phyloP scores from a whole-genome alignment of 2,888 invertebrate species.

The Xylota segnis region DNA sequence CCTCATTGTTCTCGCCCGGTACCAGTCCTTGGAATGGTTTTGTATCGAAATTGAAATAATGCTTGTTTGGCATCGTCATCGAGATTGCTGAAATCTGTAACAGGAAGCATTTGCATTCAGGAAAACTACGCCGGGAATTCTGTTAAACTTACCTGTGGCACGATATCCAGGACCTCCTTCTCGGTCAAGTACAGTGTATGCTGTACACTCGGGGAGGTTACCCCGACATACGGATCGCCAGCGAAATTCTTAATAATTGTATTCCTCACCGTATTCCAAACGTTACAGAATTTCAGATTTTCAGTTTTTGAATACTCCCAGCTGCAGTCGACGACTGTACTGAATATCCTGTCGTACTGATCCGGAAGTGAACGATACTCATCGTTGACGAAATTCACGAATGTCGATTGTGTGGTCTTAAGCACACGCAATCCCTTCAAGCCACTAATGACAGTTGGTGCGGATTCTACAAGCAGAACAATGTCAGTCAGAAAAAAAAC shows the following conservation, averaged over 20 bases:
- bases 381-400: constrained; percentile 91
- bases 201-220: constrained; percentile 92
- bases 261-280: constrained; percentile 89
- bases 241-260: constrained; percentile 91
- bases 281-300: constrained; percentile 88
- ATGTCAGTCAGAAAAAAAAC: background rate
- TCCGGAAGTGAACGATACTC: constrained; percentile 91
- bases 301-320: constrained; percentile 90
- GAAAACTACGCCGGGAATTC: too few relatives aligned
- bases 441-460: constrained; percentile 88
- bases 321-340: constrained; percentile 90
- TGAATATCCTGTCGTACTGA: constrained; percentile 89
- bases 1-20: constrained; percentile 88
- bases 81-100: constrained; percentile 88
- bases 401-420: constrained; percentile 93
- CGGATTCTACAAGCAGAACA: constrained; percentile 83
- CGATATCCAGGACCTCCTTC: constrained; percentile 88
- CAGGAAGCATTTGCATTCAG: too few relatives aligned
- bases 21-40: constrained; percentile 89
- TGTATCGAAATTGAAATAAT: constrained; percentile 91
- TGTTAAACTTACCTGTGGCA: constrained; percentile 87
- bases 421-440: constrained; percentile 89
- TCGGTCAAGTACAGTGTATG: constrained; percentile 91
- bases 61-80: constrained; percentile 93
- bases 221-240: constrained; percentile 89